Evolutionary conservation across 2,888 invertebrate species (phyloP).

Genomic region (Uropetala carovei): DNA sequence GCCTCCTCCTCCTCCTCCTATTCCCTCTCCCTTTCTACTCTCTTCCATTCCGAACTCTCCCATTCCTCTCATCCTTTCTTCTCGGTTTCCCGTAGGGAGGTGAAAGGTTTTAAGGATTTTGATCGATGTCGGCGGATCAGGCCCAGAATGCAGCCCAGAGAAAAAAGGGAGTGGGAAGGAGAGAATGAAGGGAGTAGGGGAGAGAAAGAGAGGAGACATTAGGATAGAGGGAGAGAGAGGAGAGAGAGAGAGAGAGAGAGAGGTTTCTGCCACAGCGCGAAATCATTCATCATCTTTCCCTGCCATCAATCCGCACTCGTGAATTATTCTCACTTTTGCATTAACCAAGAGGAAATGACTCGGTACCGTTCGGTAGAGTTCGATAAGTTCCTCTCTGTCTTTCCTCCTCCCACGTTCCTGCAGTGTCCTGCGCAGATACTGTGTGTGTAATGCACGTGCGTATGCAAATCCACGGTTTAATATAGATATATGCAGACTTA

Average conservation of each 20-base stretch:
- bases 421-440: too few relatives aligned
- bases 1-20: background rate
- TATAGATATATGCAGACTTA: too few relatives aligned
- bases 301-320: conserved; percentile 1
- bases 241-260: background rate
- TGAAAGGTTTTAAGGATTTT: conserved; percentile 9
- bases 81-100: background rate
- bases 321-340: conserved; percentile 14
- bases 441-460: too few relatives aligned
- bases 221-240: background rate
- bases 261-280: background rate
- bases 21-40: background rate
- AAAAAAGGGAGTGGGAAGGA: too few relatives aligned
- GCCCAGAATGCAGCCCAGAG: too few relatives aligned
- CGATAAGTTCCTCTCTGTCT: too few relatives aligned
- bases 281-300: conserved; percentile 21
- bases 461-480: too few relatives aligned
- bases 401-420: too few relatives aligned
- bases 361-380: too few relatives aligned
- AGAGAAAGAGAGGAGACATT: background rate
- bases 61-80: background rate
- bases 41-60: background rate
- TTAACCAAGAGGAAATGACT: too few relatives aligned
- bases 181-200: too few relatives aligned
- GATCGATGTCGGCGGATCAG: conserved; percentile 5